phyloP scores from a whole-genome alignment of 1,140 invertebrate species.

The Ceratitis capitata region DNA sequence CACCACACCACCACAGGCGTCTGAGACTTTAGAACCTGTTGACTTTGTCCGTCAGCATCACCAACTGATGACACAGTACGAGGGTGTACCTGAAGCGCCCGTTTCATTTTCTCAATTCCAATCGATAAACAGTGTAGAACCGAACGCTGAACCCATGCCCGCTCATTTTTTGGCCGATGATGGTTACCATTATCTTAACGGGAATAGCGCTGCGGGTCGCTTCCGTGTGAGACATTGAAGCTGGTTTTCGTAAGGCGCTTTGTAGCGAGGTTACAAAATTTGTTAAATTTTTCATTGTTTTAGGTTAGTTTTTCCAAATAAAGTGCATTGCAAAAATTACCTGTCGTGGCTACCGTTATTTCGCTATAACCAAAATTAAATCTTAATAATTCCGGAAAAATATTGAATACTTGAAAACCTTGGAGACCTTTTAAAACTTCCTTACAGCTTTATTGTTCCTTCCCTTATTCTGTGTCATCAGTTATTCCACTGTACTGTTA shows the following conservation, averaged over 20 bases:
- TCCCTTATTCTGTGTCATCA: too few relatives aligned
- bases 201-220: conserved; percentile 36
- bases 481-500: too few relatives aligned
- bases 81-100: not conserved
- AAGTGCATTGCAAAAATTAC: conserved; percentile 3
- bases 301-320: not conserved
- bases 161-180: conserved; percentile 57
- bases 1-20: conserved; percentile 37
- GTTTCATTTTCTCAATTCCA: not conserved
- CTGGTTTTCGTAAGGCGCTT: not conserved
- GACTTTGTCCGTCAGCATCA: not conserved
- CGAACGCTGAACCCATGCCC: conserved; percentile 51
- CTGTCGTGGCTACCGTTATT: too few relatives aligned
- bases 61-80: not conserved
- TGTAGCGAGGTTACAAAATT: not conserved
- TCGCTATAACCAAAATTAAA: too few relatives aligned
- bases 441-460: too few relatives aligned
- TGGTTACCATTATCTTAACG: conserved; percentile 57
- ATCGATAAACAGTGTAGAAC: not conserved
- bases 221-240: conserved; percentile 55
- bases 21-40: not conserved
- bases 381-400: too few relatives aligned
- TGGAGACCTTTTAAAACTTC: too few relatives aligned
- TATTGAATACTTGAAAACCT: too few relatives aligned
- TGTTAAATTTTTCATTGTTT: not conserved